Evolutionary conservation across 2,113 vertebrate genomes (phyloP), one percentile per base, ranked within the genome.

Genomic region (Zapus hudsonius): DNA sequence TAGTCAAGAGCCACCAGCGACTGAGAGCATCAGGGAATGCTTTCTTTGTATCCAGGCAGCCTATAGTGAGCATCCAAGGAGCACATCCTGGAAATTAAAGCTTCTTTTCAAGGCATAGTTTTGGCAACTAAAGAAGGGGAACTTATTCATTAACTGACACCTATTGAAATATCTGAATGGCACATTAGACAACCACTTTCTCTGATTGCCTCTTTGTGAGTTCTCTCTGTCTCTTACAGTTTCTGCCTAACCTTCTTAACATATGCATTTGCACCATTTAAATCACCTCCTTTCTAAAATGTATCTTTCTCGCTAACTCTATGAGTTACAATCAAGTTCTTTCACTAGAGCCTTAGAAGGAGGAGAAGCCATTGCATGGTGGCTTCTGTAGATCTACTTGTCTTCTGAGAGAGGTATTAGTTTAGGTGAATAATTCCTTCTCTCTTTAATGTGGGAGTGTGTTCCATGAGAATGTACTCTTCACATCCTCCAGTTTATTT

Each of bases 121-220:
- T 87, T 42, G 33, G 20, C 4, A 78, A 33, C 8, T 20, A 42
- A 23, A 42, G 42, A 87, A 72, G 2, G 10, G 17, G 2, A 44
- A 15, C 2, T 27, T 52, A 40, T 55, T 57, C 9, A 2, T 29
- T 92, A 52, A 20, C 8, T 42, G 4, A n/a, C 59, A 90, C 22
- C 64, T 66, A 70, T 57, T 59, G 87, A 67, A 93, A 40, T 55
- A 87, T 33, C 22, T 17, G 42, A 92, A 74, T 36, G 25, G n/a
- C 27, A 80, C 57, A 73, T 76, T 25, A 57, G 7, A 90, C 80
- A 79, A 44, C n/a, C 38, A 38, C 3, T 79, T 15, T 61, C 42
- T 90, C 22, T 81, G 23, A 20, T 72, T 47, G n/a, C 19, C 33
- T 88, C 33, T 85, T n/a, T 79, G 3, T 64, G 23, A 47, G 5